These are phyloP conservation scores for Thalpophila matura DNA, from an alignment of 2,888 invertebrate species.

Conservation along the genomic window DNA sequence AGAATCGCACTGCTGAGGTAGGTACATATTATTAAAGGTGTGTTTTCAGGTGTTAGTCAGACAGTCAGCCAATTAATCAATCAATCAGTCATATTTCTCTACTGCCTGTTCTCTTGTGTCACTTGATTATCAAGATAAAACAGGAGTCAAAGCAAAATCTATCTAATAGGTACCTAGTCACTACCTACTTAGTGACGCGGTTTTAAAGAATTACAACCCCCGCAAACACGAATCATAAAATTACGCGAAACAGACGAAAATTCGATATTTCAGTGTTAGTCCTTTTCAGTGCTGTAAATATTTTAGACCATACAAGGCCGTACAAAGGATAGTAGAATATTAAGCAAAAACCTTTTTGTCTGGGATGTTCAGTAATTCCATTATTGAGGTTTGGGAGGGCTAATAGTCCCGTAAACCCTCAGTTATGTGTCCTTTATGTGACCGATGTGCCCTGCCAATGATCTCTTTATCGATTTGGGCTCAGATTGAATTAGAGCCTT, in stretches of 20 bases:
- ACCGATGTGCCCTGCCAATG: conserved; percentile 39
- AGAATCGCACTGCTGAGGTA: too few species aligned
- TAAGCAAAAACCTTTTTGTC: conserved; percentile 18
- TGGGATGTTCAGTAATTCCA: conserved; percentile 18
- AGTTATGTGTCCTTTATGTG: conserved; percentile 29
- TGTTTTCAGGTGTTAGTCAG: too few species aligned
- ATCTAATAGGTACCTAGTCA: too few species aligned
- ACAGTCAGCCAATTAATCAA: too few species aligned
- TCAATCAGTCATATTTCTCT: too few species aligned
- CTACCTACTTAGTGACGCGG: too few species aligned
- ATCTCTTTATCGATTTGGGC: conserved; percentile 33
- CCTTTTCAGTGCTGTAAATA: neutral
- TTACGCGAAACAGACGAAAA: neutral
- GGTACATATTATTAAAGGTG: too few species aligned
- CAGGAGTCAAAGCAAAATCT: too few species aligned
- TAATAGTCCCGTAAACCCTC: conserved; percentile 16
- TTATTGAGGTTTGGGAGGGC: conserved; percentile 25
- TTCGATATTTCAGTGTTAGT: too few species aligned
- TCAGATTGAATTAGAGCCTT: conserved; percentile 18
- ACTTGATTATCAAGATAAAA: too few species aligned
- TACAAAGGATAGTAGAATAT: neutral
- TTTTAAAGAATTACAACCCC: neutral
- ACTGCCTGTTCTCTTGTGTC: too few species aligned
- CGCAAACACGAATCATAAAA: neutral
- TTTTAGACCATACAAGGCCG: neutral